Conservation (phyloP, 2,113 vertebrate genomes). For the Phasianus colchicus region DNA sequence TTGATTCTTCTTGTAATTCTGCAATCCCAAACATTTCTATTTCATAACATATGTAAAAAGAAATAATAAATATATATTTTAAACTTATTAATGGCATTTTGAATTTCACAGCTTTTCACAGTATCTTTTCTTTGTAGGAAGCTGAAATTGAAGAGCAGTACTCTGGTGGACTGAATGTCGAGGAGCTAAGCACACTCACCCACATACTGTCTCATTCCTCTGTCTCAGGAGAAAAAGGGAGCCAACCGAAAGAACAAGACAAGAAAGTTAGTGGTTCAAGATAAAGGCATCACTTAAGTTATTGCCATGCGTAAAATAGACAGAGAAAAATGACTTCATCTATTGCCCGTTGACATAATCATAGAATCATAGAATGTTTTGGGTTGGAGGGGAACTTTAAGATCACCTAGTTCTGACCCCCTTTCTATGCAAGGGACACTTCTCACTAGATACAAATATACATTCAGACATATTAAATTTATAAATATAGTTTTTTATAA, state of each 20-base stretch:
- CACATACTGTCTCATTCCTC: rapidly evolving
- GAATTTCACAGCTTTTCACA: not conserved
- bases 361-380: too few species aligned
- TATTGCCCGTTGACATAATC: not conserved
- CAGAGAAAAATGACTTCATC: not conserved
- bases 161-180: not conserved
- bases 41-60: not conserved
- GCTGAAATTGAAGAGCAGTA: not conserved
- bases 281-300: not conserved
- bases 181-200: not conserved
- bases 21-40: not conserved
- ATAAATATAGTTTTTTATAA: too few species aligned
- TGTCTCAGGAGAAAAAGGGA: not conserved
- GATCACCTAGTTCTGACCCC: too few species aligned
- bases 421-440: too few species aligned
- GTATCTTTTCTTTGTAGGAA: not conserved
- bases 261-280: not conserved
- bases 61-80: not conserved
- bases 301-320: not conserved
- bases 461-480: too few species aligned
- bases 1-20: not conserved
- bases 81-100: not conserved
- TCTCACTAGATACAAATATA: too few species aligned
- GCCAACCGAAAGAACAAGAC: not conserved
- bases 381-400: too few species aligned